Evolutionary conservation across 2,797 vertebrate species (phyloP), one percentile per base, ranked within the genome.

Genomic region (Etheostoma nigrum): DNA sequence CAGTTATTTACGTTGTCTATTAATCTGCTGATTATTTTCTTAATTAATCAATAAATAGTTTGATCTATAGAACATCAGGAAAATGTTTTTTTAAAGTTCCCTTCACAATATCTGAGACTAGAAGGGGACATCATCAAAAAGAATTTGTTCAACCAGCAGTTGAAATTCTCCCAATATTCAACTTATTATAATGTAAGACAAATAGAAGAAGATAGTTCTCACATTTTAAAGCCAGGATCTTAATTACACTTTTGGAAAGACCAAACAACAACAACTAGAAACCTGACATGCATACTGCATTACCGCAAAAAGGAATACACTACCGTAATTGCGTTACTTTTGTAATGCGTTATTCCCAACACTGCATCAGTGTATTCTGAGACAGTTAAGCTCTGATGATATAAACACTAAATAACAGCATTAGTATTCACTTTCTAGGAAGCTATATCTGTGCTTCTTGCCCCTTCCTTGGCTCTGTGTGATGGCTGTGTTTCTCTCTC

Each of bases 401-500:
- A 21, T 61, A 40, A 68, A 25, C 65, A 54, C 47, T 44, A 73
- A 42, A 47, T 5, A 65, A 13, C 44, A 61, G 25, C 57, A 23
- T 25, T 0, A 27, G 16, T 48, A 12, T 69, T 67, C 15, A 19
- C 45, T 57, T 36, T 60, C 5, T 47, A 27, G 3, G 36, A 42
- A 44, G 14, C 8, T 23, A 21, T 40, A 23, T 27, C 55, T 55
- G 16, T 42, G 62, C 45, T 67, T 74, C 19, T 30, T n/a, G 9
- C 55, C 49, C 0, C 61, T 7, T 27, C 7, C 19, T 61, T 15
- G 21, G 42, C 52, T 65, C 47, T 54, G 25, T 83, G 55, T 86
- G 51, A 81, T 42, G 45, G 19, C 74, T 79, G 44, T 62, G 45
- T 76, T 62, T 81, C 6, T 74, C 67, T 83, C 54, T 73, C 85